Conservation (phyloP, 2,888 invertebrate species). For the Camptogramma bilineatum region DNA sequence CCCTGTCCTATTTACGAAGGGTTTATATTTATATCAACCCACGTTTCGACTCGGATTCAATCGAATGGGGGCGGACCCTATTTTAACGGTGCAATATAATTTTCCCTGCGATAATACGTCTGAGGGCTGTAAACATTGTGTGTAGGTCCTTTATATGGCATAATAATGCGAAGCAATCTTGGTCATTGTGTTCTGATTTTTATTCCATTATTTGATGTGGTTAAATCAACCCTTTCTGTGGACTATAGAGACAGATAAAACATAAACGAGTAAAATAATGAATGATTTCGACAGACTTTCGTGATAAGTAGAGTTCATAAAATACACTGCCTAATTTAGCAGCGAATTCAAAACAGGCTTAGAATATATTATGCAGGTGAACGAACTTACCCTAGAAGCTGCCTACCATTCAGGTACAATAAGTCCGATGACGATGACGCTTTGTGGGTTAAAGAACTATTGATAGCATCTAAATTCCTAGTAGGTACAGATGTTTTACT, state of each 20-base stretch:
- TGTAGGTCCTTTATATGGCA: conserved; percentile 42
- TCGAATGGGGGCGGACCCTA: conserved; percentile 48
- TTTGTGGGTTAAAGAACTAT: conserved; percentile 42
- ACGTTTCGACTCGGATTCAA: conserved; percentile 44
- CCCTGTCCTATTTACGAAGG: conserved; percentile 37
- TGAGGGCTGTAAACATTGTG: conserved; percentile 53
- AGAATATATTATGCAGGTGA: conserved; percentile 42
- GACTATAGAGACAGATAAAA: conserved; percentile 12
- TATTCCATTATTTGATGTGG: conserved; percentile 38
- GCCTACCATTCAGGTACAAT: conserved; percentile 35
- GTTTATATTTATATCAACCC: conserved; percentile 34
- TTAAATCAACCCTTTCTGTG: conserved; percentile 50
- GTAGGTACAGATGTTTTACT: conserved; percentile 22
- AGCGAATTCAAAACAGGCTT: conserved; percentile 41
- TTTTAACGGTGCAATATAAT: conserved; percentile 51
- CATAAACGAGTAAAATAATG: background rate
- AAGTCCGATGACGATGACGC: conserved; percentile 39
- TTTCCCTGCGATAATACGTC: conserved; percentile 52
- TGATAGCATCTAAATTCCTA: conserved; percentile 38
- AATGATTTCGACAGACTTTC: background rate
- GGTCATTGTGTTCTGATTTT: conserved; percentile 41
- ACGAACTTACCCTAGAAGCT: conserved; percentile 44
- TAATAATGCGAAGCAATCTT: conserved; percentile 42
- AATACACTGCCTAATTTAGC: conserved; percentile 31
- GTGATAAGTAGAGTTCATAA: background rate